Evolutionary conservation across 2,888 invertebrate species (phyloP), one percentile per base, ranked within the genome.

Genomic region (Dugesia japonica): DNA sequence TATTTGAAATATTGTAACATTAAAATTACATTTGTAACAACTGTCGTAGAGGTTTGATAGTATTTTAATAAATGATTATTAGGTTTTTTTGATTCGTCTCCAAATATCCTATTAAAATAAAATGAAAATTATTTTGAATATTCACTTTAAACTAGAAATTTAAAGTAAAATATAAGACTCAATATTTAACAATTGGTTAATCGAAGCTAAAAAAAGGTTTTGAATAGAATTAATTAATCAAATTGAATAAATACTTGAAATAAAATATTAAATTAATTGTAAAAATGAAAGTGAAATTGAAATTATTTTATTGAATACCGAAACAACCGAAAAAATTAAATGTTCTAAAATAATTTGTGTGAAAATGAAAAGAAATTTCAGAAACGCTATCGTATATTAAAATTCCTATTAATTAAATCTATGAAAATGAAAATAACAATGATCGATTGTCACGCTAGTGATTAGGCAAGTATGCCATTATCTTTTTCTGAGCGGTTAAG

Each of bases 61-160:
- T 56, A 56, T n/a, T 56, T 56, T n/a, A 56, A n/a, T 20, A 20
- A 56, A 56, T 56, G 56, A 56, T 56, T 56, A 56, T 56, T 56
- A 7, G 56, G 56, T 13, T 4, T 56, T n/a, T 56, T 56, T 1
- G 56, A 56, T n/a, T 56, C 56, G 17, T 56, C 56, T 20, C 56
- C 56, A n/a, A 56, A 56, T 9, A 56, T 56, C n/a, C 56, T 56
- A 56, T 56, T 13, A 13, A 56, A 13, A 23, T 13, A 38, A 13
- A 38, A 38, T 13, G 9, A 38, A 38, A 38, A 38, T 38, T 38
- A 38, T 38, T 13, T 38, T 38, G 17, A 38, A 38, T 38, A n/a
- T n/a, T n/a, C n/a, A n/a, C n/a, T n/a, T n/a, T n/a, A n/a, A n/a
- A n/a, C n/a, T n/a, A n/a, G n/a, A n/a, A n/a, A n/a, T n/a, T n/a